These are phyloP conservation scores for Heliopora coerulea DNA, from an alignment of 92 coral and sea anemone species.

Conservation along the genomic window DNA sequence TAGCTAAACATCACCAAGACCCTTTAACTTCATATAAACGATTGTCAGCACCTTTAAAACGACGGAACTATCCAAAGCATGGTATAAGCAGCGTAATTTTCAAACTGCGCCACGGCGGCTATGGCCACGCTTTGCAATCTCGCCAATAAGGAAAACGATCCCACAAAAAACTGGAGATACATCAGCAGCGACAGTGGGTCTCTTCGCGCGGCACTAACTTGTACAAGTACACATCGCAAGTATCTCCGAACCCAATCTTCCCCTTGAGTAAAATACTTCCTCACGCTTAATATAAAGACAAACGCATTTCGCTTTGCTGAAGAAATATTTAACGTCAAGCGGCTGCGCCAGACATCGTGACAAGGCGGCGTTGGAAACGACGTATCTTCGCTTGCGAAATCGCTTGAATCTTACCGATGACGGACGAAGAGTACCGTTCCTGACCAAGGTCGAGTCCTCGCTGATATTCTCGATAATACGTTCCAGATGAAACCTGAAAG, in stretches of 20 bases:
- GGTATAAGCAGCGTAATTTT: constrained; percentile 1
- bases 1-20: background rate
- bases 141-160: background rate
- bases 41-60: background rate
- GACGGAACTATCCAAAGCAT: background rate
- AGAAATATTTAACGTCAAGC: constrained; percentile 6
- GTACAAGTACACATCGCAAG: constrained; percentile 18
- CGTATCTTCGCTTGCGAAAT: constrained; percentile 39
- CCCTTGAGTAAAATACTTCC: background rate
- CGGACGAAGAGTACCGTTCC: background rate
- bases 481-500: constrained; percentile 39
- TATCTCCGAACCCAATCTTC: constrained; percentile 17
- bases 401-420: constrained; percentile 29
- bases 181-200: background rate
- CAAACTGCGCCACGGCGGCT: constrained; percentile 33
- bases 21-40: background rate
- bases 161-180: constrained; percentile 3
- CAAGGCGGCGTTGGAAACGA: constrained; percentile 10
- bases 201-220: constrained; percentile 34
- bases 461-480: constrained; percentile 33
- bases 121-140: constrained; percentile 39
- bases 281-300: constrained; percentile 7
- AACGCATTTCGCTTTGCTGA: constrained; percentile 30
- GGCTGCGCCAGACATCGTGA: constrained; percentile 42
- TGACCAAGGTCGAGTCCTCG: constrained; percentile 10